Base-by-base conservation (phyloP, 2,797 vertebrate species). In the Neoniphon sammara region DNA sequence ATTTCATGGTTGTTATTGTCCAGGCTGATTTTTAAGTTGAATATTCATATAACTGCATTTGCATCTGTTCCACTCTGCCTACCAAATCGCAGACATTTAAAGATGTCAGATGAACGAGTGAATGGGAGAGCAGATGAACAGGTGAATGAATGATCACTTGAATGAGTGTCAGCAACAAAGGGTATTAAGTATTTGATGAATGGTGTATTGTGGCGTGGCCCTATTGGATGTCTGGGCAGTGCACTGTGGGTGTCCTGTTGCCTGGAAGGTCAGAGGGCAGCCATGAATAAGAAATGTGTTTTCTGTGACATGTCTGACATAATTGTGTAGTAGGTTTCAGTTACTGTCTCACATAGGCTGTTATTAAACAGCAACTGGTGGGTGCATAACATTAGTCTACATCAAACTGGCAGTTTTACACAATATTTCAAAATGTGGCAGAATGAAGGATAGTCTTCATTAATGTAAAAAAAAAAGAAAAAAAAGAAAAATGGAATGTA, bases 281-380 rank as follows among this genome's bases (percentile, higher is more conserved):
- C 17, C 88, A 87, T 94, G 85, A 93, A 93, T 93, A 88, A 94
- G 78, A 87, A 9, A 93, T 93, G 85, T 20, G 52, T 49, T 49
- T 66, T 75, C 68, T 64, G 73, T 66, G 23, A 63, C 56, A n/a
- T 15, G 60, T 66, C 61, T 31, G 47, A 47, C 66, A 63, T 52
- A 27, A 64, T 81, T 80, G 62, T 65, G 75, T 60, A 7, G n/a
- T 18, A 60, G 75, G 74, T 69, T 85, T 82, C 66, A 25, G 81
- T 88, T 90, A 83, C 90, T 36, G 85, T 75, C 63, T 73, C 80
- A 75, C 77, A 42, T 56, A 23, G 4, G 4, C 54, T 20, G 4
- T 53, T 58, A 50, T 55, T 20, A 59, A 76, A 8, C 18, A 58
- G 78, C 74, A 68, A 67, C 74, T 1, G 64, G 54, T 4, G 49